Percentiles rank a stretch among this genome's conserved stretches.
Conservation (phyloP, 1,140 invertebrate species). For the Prorops nasuta region DNA sequence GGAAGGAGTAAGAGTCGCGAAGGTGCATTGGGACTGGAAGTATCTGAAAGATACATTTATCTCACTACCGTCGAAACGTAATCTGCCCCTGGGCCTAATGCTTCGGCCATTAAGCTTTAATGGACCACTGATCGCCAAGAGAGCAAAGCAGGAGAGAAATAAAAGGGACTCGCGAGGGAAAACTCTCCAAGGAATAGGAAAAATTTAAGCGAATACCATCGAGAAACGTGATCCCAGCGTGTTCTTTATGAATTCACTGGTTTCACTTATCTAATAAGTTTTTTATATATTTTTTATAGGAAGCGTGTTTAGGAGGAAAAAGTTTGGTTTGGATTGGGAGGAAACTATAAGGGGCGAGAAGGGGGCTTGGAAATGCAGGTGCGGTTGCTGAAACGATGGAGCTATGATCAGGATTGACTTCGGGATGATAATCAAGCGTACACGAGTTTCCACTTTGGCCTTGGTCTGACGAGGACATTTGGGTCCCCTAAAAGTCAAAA, state of each 20-base stretch:
- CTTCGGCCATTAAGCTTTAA: conserved; percentile 46
- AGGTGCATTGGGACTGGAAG: conserved; percentile 12
- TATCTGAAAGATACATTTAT: conserved; percentile 43
- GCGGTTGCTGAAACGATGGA: conserved; percentile 17
- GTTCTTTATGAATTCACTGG: background rate
- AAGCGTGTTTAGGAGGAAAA: background rate
- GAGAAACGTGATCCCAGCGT: background rate
- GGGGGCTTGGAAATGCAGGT: too few relatives aligned
- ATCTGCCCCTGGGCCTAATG: conserved; percentile 47
- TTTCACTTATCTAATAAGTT: background rate
- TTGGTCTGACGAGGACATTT: conserved; percentile 18
- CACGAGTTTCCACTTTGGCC: conserved; percentile 54
- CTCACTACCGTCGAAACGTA: conserved; percentile 41
- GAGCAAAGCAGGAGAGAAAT: conserved; percentile 7
- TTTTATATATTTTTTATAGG: background rate
- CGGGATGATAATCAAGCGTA: conserved; percentile 54
- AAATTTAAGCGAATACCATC: conserved; percentile 20
- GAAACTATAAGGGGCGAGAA: background rate
- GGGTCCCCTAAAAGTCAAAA: too few relatives aligned
- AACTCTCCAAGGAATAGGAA: conserved; percentile 25
- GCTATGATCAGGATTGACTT: conserved; percentile 54
- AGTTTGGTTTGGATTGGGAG: background rate
- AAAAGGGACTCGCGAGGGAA: conserved; percentile 1
- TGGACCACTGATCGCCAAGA: conserved; percentile 33
- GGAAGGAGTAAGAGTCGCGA: too few relatives aligned